phyloP scores from a whole-genome alignment of 2,797 vertebrate genomes.

The Scolopax bukidnonensis region DNA sequence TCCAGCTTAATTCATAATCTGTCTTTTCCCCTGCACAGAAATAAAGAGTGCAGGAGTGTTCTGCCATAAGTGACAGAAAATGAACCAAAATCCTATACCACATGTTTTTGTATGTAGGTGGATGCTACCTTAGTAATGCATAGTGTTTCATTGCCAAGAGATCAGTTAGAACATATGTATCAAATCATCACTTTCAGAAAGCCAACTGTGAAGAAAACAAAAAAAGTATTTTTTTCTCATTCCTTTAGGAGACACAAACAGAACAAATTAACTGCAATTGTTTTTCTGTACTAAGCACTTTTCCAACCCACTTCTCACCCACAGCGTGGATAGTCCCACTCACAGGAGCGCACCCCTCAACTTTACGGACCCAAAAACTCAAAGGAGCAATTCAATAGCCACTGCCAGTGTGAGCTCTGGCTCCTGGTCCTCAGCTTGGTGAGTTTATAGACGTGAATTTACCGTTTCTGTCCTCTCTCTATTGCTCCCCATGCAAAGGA shows the following conservation, averaged over 20 bases:
- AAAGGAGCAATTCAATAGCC: neutral
- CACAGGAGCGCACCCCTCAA: neutral
- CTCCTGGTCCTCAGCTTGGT: neutral
- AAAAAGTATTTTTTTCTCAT: neutral
- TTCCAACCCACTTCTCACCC: neutral
- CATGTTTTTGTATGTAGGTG: neutral
- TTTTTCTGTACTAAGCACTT: neutral
- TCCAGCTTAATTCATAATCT: neutral
- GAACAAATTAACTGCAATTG: neutral
- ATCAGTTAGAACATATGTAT: slow-evolving; percentile 38
- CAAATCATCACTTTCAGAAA: neutral
- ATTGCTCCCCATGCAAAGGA: neutral
- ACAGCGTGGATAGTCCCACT: neutral
- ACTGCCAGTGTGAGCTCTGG: too few relatives aligned
- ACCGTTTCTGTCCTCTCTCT: neutral
- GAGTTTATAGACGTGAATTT: accelerated
- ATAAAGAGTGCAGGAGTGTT: neutral
- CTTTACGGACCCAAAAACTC: neutral
- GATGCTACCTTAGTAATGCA: slow-evolving; percentile 36
- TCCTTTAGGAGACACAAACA: neutral
- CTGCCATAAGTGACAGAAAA: neutral
- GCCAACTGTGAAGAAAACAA: neutral
- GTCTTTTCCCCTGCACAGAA: neutral
- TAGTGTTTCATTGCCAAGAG: slow-evolving; percentile 21
- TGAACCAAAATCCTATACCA: neutral